Base-by-base conservation (phyloP, 2,888 invertebrate species). In the Coenonympha glycerion region DNA sequence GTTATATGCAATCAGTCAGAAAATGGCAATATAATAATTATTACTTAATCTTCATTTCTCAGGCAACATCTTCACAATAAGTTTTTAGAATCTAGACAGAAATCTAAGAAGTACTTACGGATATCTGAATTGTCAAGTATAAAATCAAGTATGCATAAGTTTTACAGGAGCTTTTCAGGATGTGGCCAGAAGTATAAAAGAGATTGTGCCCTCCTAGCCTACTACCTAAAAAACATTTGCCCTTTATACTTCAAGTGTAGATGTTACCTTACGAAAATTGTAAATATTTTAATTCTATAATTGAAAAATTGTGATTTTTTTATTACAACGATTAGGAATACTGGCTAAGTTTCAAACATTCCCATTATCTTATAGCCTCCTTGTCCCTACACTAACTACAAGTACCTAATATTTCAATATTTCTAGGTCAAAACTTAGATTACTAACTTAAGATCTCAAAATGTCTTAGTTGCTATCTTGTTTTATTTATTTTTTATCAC, bases 1-100 rank as follows among this genome's bases (percentile, higher is more conserved):
- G 61, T 56, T 53, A 59, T 58, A n/a, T n/a, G n/a, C 58, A 63
- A 61, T 73, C 74, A 75, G 71, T 73, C 74, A 64, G 64, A 64
- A 57, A 68, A 69, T 74, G 67, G 68, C 67, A 60, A n/a, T n/a
- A n/a, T n/a, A n/a, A n/a, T n/a, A n/a, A n/a, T n/a, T n/a, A n/a
- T n/a, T 31, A 30, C 64, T 62, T 51, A 28, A 30, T 41, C n/a
- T 18, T 19, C 39, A 46, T 42, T 26, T 57, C 45, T 36, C 21
- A 47, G 9, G 39, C 22, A 21, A 37, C 4, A 36, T 21, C 19
- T 36, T 1, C 36, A 19, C 19, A n/a, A 8, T 19, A 36, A n/a
- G n/a, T 36, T 9, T 5, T 31, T 13, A 6, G 8, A 30, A 2
- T 9, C 24, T n/a, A n/a, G n/a, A n/a, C n/a, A n/a, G n/a, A n/a